These are phyloP conservation scores for Batillaria attramentaria DNA, from an alignment of 1,140 invertebrate genomes.

Conservation along the genomic window DNA sequence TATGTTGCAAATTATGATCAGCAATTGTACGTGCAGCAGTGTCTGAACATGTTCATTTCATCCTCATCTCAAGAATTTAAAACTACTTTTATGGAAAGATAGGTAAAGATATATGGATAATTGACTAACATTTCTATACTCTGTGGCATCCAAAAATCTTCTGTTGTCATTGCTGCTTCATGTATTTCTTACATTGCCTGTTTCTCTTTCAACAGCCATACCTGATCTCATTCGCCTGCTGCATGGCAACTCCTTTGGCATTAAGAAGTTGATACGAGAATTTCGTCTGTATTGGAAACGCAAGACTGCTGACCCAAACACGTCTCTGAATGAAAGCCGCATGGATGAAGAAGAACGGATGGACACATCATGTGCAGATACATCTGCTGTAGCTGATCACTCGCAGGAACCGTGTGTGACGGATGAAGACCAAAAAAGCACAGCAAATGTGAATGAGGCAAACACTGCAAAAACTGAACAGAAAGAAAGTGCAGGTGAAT, in stretches of 20 bases:
- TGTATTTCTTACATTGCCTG: slow-evolving; percentile 12
- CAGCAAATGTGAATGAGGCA: no score
- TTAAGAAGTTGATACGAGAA: slow-evolving; percentile 78
- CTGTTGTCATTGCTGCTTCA: no score
- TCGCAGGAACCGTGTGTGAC: neutral
- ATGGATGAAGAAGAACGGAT: neutral
- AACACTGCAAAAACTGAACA: neutral
- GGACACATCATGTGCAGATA: neutral
- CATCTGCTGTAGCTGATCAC: no score
- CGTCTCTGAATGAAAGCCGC: slow-evolving; percentile 20
- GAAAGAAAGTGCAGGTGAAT: neutral
- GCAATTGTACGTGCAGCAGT: no score
- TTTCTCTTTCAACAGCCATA: slow-evolving; percentile 72
- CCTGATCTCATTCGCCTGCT: slow-evolving; percentile 79
- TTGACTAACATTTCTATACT: no score
- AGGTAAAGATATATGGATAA: no score
- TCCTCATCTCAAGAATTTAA: no score
- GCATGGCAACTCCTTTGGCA: slow-evolving; percentile 79
- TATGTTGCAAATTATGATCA: no score
- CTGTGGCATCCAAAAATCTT: no score
- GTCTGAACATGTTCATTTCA: no score
- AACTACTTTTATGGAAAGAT: no score
- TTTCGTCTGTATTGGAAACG: slow-evolving; percentile 77
- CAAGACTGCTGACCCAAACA: slow-evolving; percentile 63
- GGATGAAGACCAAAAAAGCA: neutral